Evolutionary conservation across 2,888 invertebrate species (phyloP), one percentile per base, ranked within the genome.

Genomic region (Xestia ashworthii): DNA sequence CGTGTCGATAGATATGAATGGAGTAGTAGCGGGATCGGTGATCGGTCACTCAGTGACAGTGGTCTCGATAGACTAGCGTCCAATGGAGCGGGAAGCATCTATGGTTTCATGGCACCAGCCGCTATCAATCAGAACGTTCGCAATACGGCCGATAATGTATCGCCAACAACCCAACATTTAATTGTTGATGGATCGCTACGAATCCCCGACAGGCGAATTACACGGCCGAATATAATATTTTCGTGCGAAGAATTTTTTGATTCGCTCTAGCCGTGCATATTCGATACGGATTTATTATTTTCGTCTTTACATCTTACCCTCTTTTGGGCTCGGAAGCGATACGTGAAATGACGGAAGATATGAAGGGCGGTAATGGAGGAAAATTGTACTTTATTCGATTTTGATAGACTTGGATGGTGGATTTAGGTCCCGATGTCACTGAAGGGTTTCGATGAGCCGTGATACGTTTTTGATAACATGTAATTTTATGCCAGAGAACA

Each of bases 301-400:
- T 95, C 95, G 92, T 94, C 94, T 95, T 93, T 92, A 91, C 93
- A 91, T 93, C 92, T 94, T 95, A 95, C 95, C 96, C 96, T 95
- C 95, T 92, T 94, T 94, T 91, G 90, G 92, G 92, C 91, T 94
- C 94, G 96, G 96, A 96, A 96, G 93, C 95, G 96, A 96, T 95
- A 96, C 96, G 96, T 96, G 93, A 96, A 96, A 96, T 94, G 96
- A 95, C 95, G 95, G 95, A 95, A 96, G 95, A 94, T 94, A 93
- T 94, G 95, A 95, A 94, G 95, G 95, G 95, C 95, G 95, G 95
- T 96, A 96, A 96, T 96, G 93, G 96, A 93, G 94, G 95, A 95
- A 96, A 96, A 96, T 96, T 96, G 95, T 94, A 92, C 95, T 95
- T 96, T 95, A 96, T 96, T 96, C 94, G 95, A 96, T 96, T 96